Conservation (phyloP, 1,140 invertebrate genomes). For the Mizuhopecten yessoensis region DNA sequence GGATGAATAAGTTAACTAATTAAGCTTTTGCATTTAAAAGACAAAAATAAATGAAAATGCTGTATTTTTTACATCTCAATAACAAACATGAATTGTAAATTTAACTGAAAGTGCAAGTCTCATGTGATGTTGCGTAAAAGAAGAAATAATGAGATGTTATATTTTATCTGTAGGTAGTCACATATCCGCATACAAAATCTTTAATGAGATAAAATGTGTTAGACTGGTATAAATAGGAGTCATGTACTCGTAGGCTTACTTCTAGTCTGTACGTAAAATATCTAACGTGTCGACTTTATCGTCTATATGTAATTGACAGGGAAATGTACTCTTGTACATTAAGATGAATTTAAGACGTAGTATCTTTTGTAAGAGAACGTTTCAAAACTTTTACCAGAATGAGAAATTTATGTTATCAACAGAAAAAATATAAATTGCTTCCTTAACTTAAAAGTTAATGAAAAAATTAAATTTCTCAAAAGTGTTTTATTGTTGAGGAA, state of each 20-base stretch:
- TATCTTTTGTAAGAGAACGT: neutral
- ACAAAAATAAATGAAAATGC: too few species aligned
- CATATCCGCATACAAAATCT: neutral
- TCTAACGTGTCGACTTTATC: neutral
- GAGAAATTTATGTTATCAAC: neutral
- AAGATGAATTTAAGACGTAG: neutral
- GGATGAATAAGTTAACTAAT: too few species aligned
- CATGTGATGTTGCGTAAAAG: too few species aligned
- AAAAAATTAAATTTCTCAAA: neutral
- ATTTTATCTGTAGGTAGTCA: neutral
- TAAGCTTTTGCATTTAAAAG: too few species aligned
- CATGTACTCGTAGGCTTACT: neutral
- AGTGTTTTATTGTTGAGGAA: neutral
- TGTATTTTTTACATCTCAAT: too few species aligned
- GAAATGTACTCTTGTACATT: neutral
- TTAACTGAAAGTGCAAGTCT: too few species aligned
- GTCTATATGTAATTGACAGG: neutral
- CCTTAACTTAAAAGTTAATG: conserved; percentile 16
- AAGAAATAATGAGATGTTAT: too few species aligned
- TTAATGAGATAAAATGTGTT: neutral
- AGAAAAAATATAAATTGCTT: neutral
- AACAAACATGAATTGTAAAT: too few species aligned
- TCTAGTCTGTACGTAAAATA: neutral
- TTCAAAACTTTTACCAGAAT: neutral
- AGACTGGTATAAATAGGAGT: neutral